Base-by-base conservation (phyloP, 1,140 invertebrate species). In the Whitmania pigra region DNA sequence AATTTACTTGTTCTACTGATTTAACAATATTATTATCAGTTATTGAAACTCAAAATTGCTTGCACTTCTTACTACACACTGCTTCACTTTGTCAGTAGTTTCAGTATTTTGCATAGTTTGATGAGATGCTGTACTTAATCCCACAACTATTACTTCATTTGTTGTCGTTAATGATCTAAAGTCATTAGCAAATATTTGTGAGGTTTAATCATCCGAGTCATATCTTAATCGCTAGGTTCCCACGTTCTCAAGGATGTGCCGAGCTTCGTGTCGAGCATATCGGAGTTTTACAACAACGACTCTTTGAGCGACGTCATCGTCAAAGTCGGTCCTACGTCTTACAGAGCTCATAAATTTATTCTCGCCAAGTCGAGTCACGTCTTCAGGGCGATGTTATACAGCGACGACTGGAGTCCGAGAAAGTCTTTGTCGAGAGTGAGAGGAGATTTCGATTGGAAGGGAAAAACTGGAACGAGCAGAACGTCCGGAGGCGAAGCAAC, bases 341-440 rank as follows among this genome's bases (percentile, higher is more conserved):
- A 76, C 71, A 76, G 71, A 72, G 80, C 72, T 17, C 81, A 82
- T 74, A 80, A 80, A 71, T 82, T 82, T 77, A 79, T 82, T 5
- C 72, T 82, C 53, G 80, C 81, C 15, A 81, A 81, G 73, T 81
- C 79, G 5, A 81, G 80, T 72, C 80, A 81, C 69, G 80, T 82
- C 0, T 81, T 82, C 69, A 75, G 77, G 20, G 78, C 79, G 15
- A 81, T 82, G 80, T 74, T 82, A 2, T 82, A 82, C 70, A 77
- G 79, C 66, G 76, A 78, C 60, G 68, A 72, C 4, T 82, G 80
- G 79, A 72, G 76, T 22, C 75, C 78, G 40, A 73, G 75, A 27
- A 66, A 43, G 40, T 13, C 43, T 15, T 11, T 13, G 9, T 15
- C 43, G 15, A 49, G 43, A 13, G 43, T 49, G 43, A 49, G 43